Conservation (phyloP, 1,140 invertebrate genomes). For the Spodoptera litura region DNA sequence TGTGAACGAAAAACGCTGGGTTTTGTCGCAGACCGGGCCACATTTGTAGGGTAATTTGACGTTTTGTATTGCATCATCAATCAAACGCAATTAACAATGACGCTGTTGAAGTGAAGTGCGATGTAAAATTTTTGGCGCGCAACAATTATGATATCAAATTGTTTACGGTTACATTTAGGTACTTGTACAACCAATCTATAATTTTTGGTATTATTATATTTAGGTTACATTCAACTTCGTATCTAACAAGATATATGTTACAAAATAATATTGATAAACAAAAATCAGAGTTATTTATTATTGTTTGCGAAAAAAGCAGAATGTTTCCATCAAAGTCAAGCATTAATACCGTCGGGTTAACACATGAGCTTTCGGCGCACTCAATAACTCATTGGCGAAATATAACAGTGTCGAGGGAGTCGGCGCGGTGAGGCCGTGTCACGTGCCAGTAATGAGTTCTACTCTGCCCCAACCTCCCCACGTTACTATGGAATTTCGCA, state of each 20-base stretch:
- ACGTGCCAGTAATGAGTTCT: slow-evolving; percentile 83
- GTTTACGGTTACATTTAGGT: neutral
- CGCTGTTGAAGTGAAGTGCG: slow-evolving; percentile 34
- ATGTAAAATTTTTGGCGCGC: neutral
- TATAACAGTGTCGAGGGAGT: slow-evolving; percentile 72
- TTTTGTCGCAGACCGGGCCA: slow-evolving; percentile 71
- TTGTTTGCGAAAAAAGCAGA: neutral
- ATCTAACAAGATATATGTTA: no score
- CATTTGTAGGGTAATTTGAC: slow-evolving; percentile 80
- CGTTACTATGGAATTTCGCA: slow-evolving; percentile 80
- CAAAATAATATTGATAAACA: neutral
- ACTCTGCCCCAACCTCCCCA: slow-evolving; percentile 65
- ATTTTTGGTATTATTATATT: neutral
- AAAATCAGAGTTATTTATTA: slow-evolving; percentile 9
- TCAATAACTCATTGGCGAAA: slow-evolving; percentile 85
- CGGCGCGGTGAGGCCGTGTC: slow-evolving; percentile 75
- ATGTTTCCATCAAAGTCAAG: slow-evolving; percentile 49
- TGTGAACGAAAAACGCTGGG: slow-evolving; percentile 69
- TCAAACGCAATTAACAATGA: slow-evolving; percentile 77
- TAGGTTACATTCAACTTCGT: neutral
- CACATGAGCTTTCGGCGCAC: slow-evolving; percentile 78
- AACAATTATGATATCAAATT: slow-evolving; percentile 35
- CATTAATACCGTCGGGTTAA: slow-evolving; percentile 68
- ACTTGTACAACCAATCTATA: no score
- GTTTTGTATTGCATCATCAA: slow-evolving; percentile 80